Evolutionary conservation across 2,797 vertebrate genomes (phyloP), one percentile per base, ranked within the genome.

Genomic region (Podargus strigoides): DNA sequence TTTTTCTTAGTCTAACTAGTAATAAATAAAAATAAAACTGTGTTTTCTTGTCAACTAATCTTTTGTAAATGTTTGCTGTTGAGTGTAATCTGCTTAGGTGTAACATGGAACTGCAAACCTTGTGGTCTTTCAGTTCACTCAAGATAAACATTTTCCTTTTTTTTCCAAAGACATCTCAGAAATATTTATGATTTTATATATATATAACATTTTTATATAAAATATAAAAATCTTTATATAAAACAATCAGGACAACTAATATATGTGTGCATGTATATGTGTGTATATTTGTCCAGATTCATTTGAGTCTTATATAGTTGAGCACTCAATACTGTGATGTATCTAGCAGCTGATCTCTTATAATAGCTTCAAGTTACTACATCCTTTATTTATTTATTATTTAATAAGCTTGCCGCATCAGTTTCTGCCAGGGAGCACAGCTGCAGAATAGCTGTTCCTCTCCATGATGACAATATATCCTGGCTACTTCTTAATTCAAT

Each of bases 331-430:
- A 34, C 53, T 52, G 56, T 87, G 91, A 82, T 91, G 50, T 80
- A 16, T 86, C 19, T 23, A 90, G 90, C 92, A 95, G 94, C 90
- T 95, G 94, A 93, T 95, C 74, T 74, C 90, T 82, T 95, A 69
- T 41, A 96, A 92, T 94, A 95, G 93, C 84, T 90, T 85, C 74
- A 32, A 87, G 94, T 84, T 85, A 95, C 74, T 82, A 19, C 89
- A 95, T 92, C 84, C 62, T 95, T 95, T 95, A 94, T 96, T 95
- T 96, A 94, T 94, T 95, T 96, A 93, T 96, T 93, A 93, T 72
- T 90, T 92, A 85, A 76, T 79, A 93, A 90, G 42, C 70, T 90
- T 82, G 44, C 84, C 82, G 67, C 52, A 79, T 84, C 58, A 63
- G 50, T 76, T 87, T 75, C 39, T 94, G 86, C 78, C 90, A 94